These are phyloP conservation scores for Tretioscincus oriximinensis DNA, from an alignment of 2,113 vertebrate species.

Conservation along the genomic window DNA sequence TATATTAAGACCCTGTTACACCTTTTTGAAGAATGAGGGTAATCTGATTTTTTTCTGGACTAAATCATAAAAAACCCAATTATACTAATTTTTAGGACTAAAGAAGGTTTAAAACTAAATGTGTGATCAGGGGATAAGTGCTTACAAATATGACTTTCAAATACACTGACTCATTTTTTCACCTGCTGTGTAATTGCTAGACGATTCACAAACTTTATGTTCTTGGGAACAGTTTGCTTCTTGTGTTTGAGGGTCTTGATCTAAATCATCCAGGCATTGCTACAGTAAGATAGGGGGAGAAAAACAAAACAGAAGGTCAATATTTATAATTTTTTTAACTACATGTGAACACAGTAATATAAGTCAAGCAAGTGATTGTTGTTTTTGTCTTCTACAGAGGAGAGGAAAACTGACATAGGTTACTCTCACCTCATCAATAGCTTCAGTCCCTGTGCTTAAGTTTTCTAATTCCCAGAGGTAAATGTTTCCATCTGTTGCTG, in stretches of 20 bases:
- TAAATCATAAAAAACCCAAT: no score
- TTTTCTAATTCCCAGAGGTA: constrained; percentile 60
- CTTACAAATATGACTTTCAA: neutral
- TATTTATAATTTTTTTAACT: neutral
- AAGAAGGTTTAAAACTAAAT: no score
- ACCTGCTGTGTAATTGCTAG: constrained; percentile 35
- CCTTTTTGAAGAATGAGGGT: no score
- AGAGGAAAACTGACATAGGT: neutral
- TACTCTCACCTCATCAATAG: constrained; percentile 9
- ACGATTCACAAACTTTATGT: neutral
- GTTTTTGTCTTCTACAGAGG: neutral
- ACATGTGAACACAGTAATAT: no score
- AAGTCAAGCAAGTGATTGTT: neutral
- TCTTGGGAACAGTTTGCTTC: neutral
- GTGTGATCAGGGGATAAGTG: no score
- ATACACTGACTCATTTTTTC: neutral
- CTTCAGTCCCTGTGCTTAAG: constrained; percentile 6
- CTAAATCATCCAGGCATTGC: neutral
- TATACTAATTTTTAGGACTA: no score
- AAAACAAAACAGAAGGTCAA: neutral
- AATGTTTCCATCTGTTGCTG: constrained; percentile 47
- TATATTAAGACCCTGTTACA: neutral
- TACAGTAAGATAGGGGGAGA: neutral
- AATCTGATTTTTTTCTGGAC: no score
- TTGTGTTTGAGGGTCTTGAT: neutral